Conservation (phyloP, 2,113 vertebrate genomes). For the Camelus bactrianus region DNA sequence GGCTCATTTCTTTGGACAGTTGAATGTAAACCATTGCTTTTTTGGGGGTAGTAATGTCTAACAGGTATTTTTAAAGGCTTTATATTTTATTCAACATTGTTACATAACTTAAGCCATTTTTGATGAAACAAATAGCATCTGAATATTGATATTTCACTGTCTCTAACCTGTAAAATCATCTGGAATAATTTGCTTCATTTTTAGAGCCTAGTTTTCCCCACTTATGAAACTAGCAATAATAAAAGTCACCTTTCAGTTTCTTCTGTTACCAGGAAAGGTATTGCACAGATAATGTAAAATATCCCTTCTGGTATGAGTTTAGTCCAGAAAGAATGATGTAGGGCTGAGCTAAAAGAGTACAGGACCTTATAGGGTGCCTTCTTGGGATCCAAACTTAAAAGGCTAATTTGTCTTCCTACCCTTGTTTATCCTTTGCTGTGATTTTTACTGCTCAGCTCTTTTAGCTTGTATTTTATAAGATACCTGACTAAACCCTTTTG, state of each 20-base stretch:
- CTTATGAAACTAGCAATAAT: neutral
- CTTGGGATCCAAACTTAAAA: neutral
- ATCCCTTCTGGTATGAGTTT: neutral
- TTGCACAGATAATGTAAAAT: neutral
- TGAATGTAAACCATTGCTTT: neutral
- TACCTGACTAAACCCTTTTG: neutral
- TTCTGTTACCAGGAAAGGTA: neutral
- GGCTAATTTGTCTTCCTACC: neutral
- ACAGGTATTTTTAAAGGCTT: neutral
- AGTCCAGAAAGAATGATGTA: neutral
- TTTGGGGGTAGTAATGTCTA: neutral
- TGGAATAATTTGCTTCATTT: neutral
- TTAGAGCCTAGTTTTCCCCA: neutral
- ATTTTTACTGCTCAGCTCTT: neutral
- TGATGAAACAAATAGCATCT: constrained; percentile 5
- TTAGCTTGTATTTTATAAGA: constrained; percentile 30
- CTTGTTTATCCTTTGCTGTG: neutral
- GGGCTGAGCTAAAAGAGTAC: neutral
- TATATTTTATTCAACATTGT: neutral
- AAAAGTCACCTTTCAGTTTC: neutral
- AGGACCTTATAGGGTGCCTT: neutral
- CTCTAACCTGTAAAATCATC: neutral
- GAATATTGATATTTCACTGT: neutral
- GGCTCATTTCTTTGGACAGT: neutral
- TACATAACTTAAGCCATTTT: neutral